Conservation (phyloP, 2,113 vertebrate species). For the Ageneiosus marmoratus region DNA sequence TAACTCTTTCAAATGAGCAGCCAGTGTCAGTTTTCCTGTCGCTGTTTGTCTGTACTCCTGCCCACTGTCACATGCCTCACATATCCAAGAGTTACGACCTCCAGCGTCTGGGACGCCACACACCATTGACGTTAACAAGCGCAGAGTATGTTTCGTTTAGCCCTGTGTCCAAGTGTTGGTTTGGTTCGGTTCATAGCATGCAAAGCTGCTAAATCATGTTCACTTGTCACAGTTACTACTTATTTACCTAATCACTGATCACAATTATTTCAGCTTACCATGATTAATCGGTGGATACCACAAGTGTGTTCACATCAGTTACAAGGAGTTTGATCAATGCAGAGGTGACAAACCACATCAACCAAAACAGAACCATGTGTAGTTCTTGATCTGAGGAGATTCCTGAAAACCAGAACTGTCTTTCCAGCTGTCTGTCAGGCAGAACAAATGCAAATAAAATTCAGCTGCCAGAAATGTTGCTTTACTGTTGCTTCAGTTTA, state of each 20-base stretch:
- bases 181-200: background rate
- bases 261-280: background rate
- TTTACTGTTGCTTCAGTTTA: background rate
- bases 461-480: background rate
- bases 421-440: background rate
- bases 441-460: background rate
- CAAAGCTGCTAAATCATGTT: conserved; percentile 1
- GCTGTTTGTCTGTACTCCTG: conserved; percentile 7
- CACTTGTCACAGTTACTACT: background rate
- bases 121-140: conserved; percentile 1
- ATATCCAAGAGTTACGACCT: conserved; percentile 37
- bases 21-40: conserved; percentile 32
- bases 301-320: background rate
- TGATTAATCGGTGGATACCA: background rate
- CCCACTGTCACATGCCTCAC: conserved; percentile 38
- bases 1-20: conserved; percentile 48
- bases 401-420: background rate
- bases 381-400: background rate
- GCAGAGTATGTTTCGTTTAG: background rate
- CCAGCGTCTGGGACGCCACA: background rate
- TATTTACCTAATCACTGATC: background rate
- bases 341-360: background rate
- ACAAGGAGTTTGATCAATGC: background rate
- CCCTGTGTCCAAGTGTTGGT: background rate
- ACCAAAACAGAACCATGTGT: background rate